Conservation (phyloP, 2,797 vertebrate species). For the Nasua narica region DNA sequence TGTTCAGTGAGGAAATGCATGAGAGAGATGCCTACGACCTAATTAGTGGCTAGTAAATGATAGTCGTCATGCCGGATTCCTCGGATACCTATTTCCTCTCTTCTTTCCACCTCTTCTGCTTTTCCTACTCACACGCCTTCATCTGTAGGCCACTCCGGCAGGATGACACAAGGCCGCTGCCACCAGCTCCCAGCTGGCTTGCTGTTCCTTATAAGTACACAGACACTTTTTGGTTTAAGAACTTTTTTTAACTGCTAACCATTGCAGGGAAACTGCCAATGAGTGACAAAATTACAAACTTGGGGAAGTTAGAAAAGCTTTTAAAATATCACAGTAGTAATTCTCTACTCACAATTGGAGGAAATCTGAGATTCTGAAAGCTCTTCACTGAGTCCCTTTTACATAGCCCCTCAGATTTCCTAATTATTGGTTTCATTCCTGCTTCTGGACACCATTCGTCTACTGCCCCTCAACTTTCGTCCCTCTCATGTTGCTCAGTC, state of each 20-base stretch:
- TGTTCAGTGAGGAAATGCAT: background rate
- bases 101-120: background rate
- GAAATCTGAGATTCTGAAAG: background rate
- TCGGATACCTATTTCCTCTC: fast-evolving
- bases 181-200: background rate
- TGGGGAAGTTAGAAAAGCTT: background rate
- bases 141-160: fast-evolving
- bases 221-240: background rate
- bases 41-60: background rate
- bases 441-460: background rate
- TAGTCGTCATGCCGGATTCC: fast-evolving
- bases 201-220: background rate
- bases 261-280: background rate
- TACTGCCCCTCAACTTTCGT: background rate
- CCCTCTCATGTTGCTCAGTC: background rate
- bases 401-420: background rate
- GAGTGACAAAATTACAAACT: constrained; percentile 2
- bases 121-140: background rate
- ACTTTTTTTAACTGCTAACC: background rate
- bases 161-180: background rate
- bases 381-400: background rate
- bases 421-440: background rate
- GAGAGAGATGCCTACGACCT: background rate
- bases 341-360: background rate
- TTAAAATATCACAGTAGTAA: background rate